Evolutionary conservation across 1,140 invertebrate species (phyloP), one percentile per base, ranked within the genome.

Genomic region (Ladona fulva): DNA sequence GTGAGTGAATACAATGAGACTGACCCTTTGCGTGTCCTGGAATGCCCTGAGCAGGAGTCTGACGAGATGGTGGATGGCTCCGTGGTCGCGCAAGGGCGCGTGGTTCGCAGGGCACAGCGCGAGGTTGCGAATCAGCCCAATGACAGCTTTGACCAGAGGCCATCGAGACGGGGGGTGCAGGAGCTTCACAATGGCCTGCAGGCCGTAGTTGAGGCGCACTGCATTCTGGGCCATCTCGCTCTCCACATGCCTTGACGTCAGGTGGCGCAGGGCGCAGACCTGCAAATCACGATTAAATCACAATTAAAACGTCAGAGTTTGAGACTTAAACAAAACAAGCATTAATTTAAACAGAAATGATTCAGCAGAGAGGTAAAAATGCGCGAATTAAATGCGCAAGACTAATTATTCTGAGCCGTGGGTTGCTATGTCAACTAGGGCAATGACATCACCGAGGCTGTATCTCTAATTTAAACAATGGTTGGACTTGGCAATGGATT

Each of bases 191-290:
- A 99, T 95, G 66, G 98, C 93, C 83, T 94, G 92, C 80, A 97
- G 87, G 8, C 97, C 97, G 81, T 97, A 97, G 86, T 97, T 96
- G 44, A 95, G 85, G 25, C 97, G 92, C 8, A 99, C 96, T 6
- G 95, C 92, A 87, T 99, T 99, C 86, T 99, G 97, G 22, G 97
- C 97, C 89, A 96, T 92, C 87, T 98, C 97, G 42, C 95, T 93
- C 83, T 99, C 96, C 7, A 93, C 91, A 84, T 99, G 97, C 80
- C 98, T 91, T 73, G 95, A 97, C 0, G 97, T 99, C 79, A 99
- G 88, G 85, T 99, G 97, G 80, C 97, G 92, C 25, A 99, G 87
- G 74, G 97, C 97, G 87, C 97, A 99, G n/a, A 99, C 87, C 87
- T 87, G 66, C 42, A 81, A 79, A 75, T 37, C 10, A 52, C 44